Conservation (phyloP, 1,140 invertebrate genomes). For the Drosophila novamexicana region DNA sequence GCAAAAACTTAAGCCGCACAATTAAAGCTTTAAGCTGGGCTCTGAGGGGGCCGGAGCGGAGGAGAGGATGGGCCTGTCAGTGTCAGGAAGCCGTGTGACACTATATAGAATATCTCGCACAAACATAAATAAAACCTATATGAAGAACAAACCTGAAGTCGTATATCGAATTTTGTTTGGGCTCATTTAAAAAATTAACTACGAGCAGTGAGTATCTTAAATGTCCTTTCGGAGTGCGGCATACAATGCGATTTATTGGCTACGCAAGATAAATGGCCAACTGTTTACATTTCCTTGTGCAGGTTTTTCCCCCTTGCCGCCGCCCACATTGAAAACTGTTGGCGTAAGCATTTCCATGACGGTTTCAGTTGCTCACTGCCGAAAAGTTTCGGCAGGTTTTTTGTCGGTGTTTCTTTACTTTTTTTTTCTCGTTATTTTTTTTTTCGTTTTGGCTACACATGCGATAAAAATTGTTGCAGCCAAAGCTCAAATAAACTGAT, state of each 20-base stretch:
- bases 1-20: slow-evolving; percentile 73
- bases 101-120: slow-evolving; percentile 47
- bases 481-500: slow-evolving; percentile 77
- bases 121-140: slow-evolving; percentile 32
- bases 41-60: not conserved
- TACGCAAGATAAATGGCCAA: slow-evolving; percentile 79
- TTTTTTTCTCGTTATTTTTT: slow-evolving; percentile 30
- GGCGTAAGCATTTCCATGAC: slow-evolving; percentile 75
- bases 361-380: slow-evolving; percentile 59
- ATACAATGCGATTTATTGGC: slow-evolving; percentile 75
- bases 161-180: slow-evolving; percentile 34
- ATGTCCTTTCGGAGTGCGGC: slow-evolving; percentile 34
- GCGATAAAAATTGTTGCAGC: slow-evolving; percentile 77
- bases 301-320: slow-evolving; percentile 18
- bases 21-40: slow-evolving; percentile 66
- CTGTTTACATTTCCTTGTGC: slow-evolving; percentile 76
- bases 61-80: slow-evolving; percentile 40
- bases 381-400: slow-evolving; percentile 79
- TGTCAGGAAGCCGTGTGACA: slow-evolving; percentile 50
- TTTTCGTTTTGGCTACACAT: slow-evolving; percentile 62
- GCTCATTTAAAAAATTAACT: slow-evolving; percentile 81
- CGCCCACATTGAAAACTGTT: slow-evolving; percentile 63
- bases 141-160: slow-evolving; percentile 18
- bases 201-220: slow-evolving; percentile 56
- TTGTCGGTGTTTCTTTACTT: slow-evolving; percentile 7